Evolutionary conservation across 2,113 vertebrate genomes (phyloP).

Genomic region (Propithecus coquereli): DNA sequence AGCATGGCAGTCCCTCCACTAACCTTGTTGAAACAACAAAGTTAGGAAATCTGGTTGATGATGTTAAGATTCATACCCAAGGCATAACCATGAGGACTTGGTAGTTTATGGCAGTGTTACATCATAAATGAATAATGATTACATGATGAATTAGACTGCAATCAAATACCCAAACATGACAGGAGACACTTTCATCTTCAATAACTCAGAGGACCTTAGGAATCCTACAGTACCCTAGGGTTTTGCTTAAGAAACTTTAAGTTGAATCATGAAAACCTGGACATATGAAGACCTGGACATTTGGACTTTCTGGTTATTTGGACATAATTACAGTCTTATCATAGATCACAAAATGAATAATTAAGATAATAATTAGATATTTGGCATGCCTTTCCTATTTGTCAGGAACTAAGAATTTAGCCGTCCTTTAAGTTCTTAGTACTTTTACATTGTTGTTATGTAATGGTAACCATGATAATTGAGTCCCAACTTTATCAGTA

Average conservation of each 20-base stretch:
- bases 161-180: neutral
- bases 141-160: neutral
- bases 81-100: neutral
- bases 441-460: neutral
- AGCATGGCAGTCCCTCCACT: neutral
- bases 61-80: neutral
- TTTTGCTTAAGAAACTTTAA: neutral
- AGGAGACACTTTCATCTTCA: neutral
- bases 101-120: neutral
- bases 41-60: neutral
- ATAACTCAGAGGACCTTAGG: neutral
- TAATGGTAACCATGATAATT: neutral
- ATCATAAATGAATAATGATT: conserved; percentile 18
- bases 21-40: neutral
- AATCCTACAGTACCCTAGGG: neutral
- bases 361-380: conserved; percentile 5
- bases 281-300: neutral
- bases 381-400: neutral
- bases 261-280: neutral
- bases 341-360: neutral
- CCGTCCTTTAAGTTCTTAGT: neutral
- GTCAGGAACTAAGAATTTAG: neutral
- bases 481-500: neutral
- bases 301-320: conserved; percentile 17
- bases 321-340: conserved; percentile 3